Evolutionary conservation across 2,888 invertebrate genomes (phyloP).

Genomic region (Imbricaverruca yamaguchii): DNA sequence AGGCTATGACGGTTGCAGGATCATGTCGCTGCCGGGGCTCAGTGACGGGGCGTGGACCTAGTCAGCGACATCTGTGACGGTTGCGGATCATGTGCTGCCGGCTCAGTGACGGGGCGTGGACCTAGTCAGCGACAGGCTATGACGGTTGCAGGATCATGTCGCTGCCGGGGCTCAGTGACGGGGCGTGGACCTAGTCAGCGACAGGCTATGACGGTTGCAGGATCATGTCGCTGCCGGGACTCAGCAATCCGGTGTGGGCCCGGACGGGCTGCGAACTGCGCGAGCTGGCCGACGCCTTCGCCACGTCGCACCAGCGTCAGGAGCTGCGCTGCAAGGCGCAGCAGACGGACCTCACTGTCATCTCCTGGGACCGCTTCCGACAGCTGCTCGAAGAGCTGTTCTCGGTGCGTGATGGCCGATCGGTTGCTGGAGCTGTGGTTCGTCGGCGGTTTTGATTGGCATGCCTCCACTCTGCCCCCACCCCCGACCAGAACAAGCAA

Average conservation of each 20-base stretch:
- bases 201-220: background rate
- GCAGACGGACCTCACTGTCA: constrained; percentile 27
- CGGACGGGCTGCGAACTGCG: constrained; percentile 29
- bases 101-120: too few species aligned
- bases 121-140: too few species aligned
- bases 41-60: constrained; percentile 25
- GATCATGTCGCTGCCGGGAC: constrained; percentile 9
- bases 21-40: constrained; percentile 18
- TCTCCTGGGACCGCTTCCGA: constrained; percentile 31
- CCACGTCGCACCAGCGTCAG: constrained; percentile 28
- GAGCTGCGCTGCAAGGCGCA: constrained; percentile 29
- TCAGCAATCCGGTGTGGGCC: constrained; percentile 26
- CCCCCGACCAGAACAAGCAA: too few species aligned
- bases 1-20: too few species aligned
- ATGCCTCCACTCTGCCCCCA: too few species aligned
- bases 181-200: too few species aligned
- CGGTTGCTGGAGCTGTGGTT: too few species aligned
- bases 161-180: too few species aligned
- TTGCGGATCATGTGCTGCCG: too few species aligned
- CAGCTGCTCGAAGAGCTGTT: constrained; percentile 30
- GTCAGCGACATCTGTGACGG: too few species aligned
- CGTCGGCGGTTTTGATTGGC: too few species aligned
- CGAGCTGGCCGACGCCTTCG: constrained; percentile 31
- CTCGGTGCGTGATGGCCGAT: constrained; percentile 23
- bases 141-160: too few species aligned